A percentile compares a stretch with the other conserved stretches of the same genome.
Conservation (phyloP, 2,797 vertebrate genomes). For the Sebastiscus tertius region DNA sequence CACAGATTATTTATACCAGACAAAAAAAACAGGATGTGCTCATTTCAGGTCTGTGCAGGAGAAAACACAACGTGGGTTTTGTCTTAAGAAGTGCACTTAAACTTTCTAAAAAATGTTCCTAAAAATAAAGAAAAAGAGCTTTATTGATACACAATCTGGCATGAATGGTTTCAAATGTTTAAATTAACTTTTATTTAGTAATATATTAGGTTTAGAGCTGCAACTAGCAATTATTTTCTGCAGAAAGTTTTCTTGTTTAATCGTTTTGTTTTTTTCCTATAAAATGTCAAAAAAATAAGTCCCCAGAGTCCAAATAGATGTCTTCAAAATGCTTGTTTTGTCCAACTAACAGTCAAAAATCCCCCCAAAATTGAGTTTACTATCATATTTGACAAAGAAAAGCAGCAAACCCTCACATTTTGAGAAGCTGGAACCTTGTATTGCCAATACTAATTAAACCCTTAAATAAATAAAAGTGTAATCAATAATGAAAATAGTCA, state of each 20-base stretch:
- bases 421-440: neutral
- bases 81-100: neutral
- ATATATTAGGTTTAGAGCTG: neutral
- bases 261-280: neutral
- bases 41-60: neutral
- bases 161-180: neutral
- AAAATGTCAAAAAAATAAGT: neutral
- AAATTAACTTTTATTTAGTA: neutral
- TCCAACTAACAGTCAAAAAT: neutral
- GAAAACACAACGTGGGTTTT: slow-evolving; percentile 1
- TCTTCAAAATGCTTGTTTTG: neutral
- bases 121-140: neutral
- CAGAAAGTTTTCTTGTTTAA: too few relatives aligned
- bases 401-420: too few relatives aligned
- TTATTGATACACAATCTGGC: neutral
- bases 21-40: slow-evolving; percentile 19
- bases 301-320: neutral
- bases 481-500: too few relatives aligned
- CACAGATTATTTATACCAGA: slow-evolving; percentile 37
- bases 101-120: neutral
- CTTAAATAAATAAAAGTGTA: too few relatives aligned
- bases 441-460: too few relatives aligned
- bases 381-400: neutral
- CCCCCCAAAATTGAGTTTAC: neutral
- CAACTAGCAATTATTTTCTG: too few relatives aligned